Evolutionary conservation across 1,140 invertebrate species (phyloP).

Genomic region (Limonius californicus): DNA sequence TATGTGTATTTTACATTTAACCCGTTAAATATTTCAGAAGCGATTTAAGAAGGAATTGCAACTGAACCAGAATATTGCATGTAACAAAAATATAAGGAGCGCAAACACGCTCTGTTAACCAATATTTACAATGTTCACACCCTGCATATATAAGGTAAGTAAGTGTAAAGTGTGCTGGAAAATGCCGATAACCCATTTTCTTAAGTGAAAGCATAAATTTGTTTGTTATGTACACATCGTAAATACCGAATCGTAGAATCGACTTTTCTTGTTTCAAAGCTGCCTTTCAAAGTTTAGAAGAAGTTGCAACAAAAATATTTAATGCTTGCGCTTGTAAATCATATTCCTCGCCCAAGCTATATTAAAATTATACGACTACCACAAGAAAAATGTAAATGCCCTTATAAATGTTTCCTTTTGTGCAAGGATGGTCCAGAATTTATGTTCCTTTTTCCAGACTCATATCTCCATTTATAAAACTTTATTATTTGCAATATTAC

Average conservation of each 20-base stretch:
- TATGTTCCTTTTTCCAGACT: conserved; percentile 15
- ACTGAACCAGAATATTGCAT: background rate
- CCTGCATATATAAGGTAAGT: background rate
- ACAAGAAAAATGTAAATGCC: conserved; percentile 30
- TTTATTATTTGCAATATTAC: too few relatives aligned
- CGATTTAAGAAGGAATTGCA: too few relatives aligned
- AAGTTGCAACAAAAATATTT: too few relatives aligned
- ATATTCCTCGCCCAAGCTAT: background rate
- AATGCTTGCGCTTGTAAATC: too few relatives aligned
- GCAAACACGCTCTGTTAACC: conserved; percentile 3
- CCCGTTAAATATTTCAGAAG: too few relatives aligned
- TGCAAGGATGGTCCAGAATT: conserved; percentile 24
- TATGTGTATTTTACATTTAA: too few relatives aligned
- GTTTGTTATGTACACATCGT: conserved; percentile 1
- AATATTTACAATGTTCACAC: conserved; percentile 17
- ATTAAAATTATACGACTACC: conserved; percentile 26
- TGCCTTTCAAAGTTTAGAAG: too few relatives aligned
- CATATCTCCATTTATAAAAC: conserved; percentile 15
- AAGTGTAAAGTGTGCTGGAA: conserved; percentile 10
- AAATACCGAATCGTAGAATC: background rate
- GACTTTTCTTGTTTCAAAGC: background rate
- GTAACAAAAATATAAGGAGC: conserved; percentile 12
- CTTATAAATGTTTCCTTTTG: conserved; percentile 31
- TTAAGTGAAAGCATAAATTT: conserved; percentile 12
- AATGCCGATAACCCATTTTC: conserved; percentile 11